phyloP scores from a whole-genome alignment of 2,888 invertebrate species.

The Lasioglossum pauxillum region DNA sequence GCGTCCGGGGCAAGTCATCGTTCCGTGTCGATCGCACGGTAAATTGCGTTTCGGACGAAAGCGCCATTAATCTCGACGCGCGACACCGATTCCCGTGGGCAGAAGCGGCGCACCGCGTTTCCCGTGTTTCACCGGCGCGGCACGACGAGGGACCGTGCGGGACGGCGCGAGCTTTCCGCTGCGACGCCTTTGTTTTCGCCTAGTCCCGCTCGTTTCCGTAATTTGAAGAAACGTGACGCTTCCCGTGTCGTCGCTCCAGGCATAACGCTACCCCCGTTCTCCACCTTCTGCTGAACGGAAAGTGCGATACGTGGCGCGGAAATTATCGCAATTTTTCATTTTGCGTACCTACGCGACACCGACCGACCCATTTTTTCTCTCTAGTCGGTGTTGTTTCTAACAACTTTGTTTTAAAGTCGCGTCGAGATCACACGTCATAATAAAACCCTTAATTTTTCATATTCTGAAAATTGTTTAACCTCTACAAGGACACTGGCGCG shows the following conservation, averaged over 20 bases:
- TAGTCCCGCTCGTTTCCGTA: conserved; percentile 42
- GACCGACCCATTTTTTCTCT: not conserved
- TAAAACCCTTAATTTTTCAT: not conserved
- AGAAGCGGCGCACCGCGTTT: conserved; percentile 44
- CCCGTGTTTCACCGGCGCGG: conserved; percentile 42
- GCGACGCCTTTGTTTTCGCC: conserved; percentile 57
- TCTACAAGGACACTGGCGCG: no score
- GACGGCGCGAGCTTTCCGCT: conserved; percentile 41
- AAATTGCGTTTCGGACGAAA: conserved; percentile 70
- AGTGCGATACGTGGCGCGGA: not conserved
- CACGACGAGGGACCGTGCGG: not conserved
- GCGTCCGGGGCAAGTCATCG: conserved; percentile 63
- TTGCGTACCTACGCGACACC: not conserved
- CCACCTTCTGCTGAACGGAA: not conserved
- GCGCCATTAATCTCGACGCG: conserved; percentile 67
- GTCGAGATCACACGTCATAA: not conserved
- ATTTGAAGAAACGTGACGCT: conserved; percentile 45
- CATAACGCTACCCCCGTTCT: not conserved
- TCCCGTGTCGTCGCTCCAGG: conserved; percentile 17
- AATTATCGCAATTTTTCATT: conserved; percentile 5
- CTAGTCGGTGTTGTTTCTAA: not conserved
- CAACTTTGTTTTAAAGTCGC: not conserved
- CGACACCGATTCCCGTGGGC: conserved; percentile 60
- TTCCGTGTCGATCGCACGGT: conserved; percentile 68
- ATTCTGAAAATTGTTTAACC: not conserved